Evolutionary conservation across 37 sponge, comb jelly and placozoan genomes (phyloP).

Genomic region (Beroe forskalii): DNA sequence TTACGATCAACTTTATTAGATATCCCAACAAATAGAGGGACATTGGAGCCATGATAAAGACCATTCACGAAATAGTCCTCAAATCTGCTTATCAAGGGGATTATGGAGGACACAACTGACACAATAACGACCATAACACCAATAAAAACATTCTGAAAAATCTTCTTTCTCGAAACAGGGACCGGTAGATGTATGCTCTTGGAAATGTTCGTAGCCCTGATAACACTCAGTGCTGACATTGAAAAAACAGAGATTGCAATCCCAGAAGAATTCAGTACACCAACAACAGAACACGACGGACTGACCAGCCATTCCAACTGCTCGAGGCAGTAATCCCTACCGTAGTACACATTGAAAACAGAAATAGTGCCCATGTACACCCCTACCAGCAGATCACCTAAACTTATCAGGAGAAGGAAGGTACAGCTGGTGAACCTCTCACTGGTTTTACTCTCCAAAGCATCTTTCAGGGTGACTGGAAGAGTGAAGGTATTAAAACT

Average conservation of each 20-base stretch:
- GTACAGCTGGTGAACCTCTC: background rate
- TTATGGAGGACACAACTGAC: background rate
- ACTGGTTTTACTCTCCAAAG: background rate
- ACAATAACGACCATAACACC: background rate
- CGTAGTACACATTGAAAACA: background rate
- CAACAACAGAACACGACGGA: background rate
- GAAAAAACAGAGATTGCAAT: background rate
- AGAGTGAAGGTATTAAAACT: background rate
- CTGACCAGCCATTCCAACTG: background rate
- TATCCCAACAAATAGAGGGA: background rate
- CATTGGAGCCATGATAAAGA: background rate
- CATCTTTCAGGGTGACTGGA: background rate
- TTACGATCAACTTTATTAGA: background rate
- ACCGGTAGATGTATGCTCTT: background rate
- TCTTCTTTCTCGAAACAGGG: background rate
- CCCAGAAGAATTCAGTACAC: background rate
- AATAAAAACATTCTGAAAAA: background rate
- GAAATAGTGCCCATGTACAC: background rate
- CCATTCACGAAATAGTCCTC: conserved; percentile 27
- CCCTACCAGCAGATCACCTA: background rate
- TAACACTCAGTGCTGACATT: background rate
- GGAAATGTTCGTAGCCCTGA: background rate
- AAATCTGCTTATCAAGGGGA: background rate
- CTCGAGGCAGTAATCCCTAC: background rate
- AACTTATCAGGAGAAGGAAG: background rate